Evolutionary conservation across 2,888 invertebrate genomes (phyloP).

Genomic region (Germaria angustata): DNA sequence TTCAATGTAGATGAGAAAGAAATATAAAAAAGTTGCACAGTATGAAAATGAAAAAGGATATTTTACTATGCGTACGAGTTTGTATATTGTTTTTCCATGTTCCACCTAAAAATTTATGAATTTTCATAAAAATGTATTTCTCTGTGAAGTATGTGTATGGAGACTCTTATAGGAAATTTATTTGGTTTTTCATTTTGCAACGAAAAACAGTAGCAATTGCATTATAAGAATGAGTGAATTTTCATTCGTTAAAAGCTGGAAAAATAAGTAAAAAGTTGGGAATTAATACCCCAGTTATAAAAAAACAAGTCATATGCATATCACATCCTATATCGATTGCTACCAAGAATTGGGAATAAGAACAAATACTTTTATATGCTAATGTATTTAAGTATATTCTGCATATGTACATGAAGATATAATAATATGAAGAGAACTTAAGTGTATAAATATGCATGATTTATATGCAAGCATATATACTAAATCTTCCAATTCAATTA

Average conservation of each 20-base stretch:
- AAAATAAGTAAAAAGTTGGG: no score
- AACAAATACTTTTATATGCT: no score
- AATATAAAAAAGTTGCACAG: background rate
- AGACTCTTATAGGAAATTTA: conserved; percentile 1
- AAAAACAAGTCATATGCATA: no score
- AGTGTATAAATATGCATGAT: no score
- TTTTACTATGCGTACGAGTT: conserved; percentile 33
- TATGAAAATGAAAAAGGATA: conserved; percentile 6
- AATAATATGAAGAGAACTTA: no score
- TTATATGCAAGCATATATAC: no score
- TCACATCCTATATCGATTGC: no score
- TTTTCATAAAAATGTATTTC: conserved; percentile 50
- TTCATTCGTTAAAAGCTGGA: background rate
- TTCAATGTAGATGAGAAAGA: conserved; percentile 1
- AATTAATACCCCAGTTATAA: no score
- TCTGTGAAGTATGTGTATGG: conserved; percentile 4
- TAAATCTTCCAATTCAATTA: no score
- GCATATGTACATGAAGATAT: no score
- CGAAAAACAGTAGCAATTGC: background rate
- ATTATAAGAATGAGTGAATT: background rate
- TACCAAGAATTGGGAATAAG: no score
- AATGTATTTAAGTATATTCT: no score
- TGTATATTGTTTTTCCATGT: background rate
- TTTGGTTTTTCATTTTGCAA: background rate
- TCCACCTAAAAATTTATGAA: conserved; percentile 48